Percentiles rank a stretch among this genome's conserved stretches.
These are phyloP conservation scores for Dinothrombium tinctorium DNA, from an alignment of 1,140 invertebrate species.

Conservation along the genomic window DNA sequence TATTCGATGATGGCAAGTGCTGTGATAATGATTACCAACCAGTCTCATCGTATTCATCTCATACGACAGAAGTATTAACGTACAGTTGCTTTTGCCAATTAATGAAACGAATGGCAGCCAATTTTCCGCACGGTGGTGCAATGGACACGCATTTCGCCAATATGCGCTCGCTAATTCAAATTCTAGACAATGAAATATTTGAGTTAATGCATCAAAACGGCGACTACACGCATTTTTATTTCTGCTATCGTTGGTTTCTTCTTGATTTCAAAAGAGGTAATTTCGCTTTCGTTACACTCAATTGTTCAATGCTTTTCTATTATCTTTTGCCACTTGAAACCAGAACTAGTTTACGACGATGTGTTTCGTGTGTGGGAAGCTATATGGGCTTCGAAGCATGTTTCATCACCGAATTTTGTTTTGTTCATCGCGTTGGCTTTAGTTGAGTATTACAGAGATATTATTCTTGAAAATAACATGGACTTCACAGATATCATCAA, in stretches of 20 bases:
- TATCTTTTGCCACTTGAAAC: conserved; percentile 10
- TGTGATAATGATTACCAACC: not conserved
- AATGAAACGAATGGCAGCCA: conserved; percentile 67
- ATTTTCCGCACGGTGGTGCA: conserved; percentile 74
- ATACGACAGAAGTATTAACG: conserved; percentile 56
- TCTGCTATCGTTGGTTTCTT: conserved; percentile 81
- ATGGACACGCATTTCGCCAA: conserved; percentile 90
- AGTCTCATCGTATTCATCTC: conserved; percentile 9
- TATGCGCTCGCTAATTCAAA: conserved; percentile 51
- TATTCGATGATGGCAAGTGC: conserved; percentile 49
- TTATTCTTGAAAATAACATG: conserved; percentile 82
- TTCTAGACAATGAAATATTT: conserved; percentile 76
- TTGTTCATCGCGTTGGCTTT: conserved; percentile 74
- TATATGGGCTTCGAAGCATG: conserved; percentile 75
- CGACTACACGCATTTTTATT: conserved; percentile 90
- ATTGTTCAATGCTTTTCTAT: conserved; percentile 3
- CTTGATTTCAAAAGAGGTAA: conserved; percentile 47
- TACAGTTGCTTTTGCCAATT: conserved; percentile 72
- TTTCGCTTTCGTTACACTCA: not conserved
- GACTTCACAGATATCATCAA: conserved; percentile 95
- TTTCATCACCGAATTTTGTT: conserved; percentile 66
- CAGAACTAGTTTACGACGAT: conserved; percentile 68
- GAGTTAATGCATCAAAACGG: conserved; percentile 79
- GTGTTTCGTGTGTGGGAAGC: conserved; percentile 81
- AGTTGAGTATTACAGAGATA: conserved; percentile 72